These are phyloP conservation scores for Sipha maydis DNA, from an alignment of 2,888 invertebrate genomes.

Conservation along the genomic window DNA sequence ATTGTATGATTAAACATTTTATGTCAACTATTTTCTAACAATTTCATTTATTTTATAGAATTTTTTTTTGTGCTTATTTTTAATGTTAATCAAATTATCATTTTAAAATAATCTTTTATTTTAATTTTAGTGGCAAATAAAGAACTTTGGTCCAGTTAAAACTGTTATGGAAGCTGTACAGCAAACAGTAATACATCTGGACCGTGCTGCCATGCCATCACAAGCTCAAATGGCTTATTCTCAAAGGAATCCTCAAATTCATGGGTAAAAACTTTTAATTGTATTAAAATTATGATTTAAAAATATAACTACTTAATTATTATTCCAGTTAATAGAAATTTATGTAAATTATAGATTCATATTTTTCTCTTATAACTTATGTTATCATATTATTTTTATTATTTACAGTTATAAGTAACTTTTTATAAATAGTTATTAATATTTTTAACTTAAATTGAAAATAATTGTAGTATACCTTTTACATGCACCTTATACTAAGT, in stretches of 20 bases:
- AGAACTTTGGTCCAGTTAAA: conserved; percentile 57
- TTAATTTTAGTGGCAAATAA: conserved; percentile 41
- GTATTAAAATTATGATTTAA: neutral
- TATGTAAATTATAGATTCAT: too few relatives aligned
- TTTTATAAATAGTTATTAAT: too few relatives aligned
- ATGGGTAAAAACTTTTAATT: conserved; percentile 64
- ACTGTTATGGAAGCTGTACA: conserved; percentile 61
- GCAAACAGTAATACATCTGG: conserved; percentile 63
- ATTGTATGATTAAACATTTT: neutral
- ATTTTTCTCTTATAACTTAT: too few relatives aligned
- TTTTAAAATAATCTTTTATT: neutral
- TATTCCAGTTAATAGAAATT: too few relatives aligned
- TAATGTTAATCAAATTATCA: neutral
- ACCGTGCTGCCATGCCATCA: conserved; percentile 66
- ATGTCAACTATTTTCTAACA: neutral
- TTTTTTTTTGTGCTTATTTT: neutral
- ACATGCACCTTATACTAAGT: too few relatives aligned
- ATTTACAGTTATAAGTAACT: too few relatives aligned
- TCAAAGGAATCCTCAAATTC: conserved; percentile 65
- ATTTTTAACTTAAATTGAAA: too few relatives aligned
- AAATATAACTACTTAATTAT: neutral
- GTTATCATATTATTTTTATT: too few relatives aligned
- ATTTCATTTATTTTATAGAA: neutral
- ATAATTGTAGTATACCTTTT: too few relatives aligned
- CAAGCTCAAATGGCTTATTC: conserved; percentile 66